Percentiles rank a stretch among this genome's conserved stretches.
These are phyloP conservation scores for Agriopis leucophaearia DNA, from an alignment of 2,888 invertebrate genomes.

Conservation along the genomic window DNA sequence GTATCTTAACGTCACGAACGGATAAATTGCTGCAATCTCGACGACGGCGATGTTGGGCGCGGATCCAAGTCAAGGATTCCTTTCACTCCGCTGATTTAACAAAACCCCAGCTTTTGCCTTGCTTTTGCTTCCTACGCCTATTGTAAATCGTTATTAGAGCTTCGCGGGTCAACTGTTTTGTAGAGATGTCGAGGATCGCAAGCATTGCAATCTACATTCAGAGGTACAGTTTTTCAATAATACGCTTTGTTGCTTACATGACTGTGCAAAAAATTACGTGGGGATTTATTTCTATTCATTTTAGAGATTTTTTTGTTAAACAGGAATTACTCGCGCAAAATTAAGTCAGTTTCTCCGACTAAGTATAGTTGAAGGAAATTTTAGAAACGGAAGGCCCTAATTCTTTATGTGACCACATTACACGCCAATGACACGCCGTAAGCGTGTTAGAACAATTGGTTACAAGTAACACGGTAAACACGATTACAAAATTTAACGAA, in stretches of 20 bases:
- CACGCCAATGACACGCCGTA: too few relatives aligned
- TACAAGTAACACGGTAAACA: too few relatives aligned
- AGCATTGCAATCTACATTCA: constrained; percentile 49
- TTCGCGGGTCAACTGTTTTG: constrained; percentile 62
- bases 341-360: too few relatives aligned
- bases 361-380: too few relatives aligned
- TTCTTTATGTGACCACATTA: too few relatives aligned
- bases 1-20: constrained; percentile 58
- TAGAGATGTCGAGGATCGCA: constrained; percentile 48
- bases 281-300: neutral
- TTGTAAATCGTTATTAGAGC: constrained; percentile 67
- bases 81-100: constrained; percentile 74
- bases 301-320: neutral
- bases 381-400: too few relatives aligned
- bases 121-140: constrained; percentile 61
- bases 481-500: too few relatives aligned
- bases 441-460: too few relatives aligned
- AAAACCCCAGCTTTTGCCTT: constrained; percentile 62
- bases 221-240: constrained; percentile 44
- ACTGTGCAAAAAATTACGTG: neutral
- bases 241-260: constrained; percentile 2
- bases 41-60: constrained; percentile 63
- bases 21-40: constrained; percentile 74
- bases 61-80: constrained; percentile 72
- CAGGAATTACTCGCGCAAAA: too few relatives aligned